Percentiles rank a stretch among this genome's conserved stretches.
Evolutionary conservation across 2,797 vertebrate genomes (phyloP).

Genomic region (Huso huso): DNA sequence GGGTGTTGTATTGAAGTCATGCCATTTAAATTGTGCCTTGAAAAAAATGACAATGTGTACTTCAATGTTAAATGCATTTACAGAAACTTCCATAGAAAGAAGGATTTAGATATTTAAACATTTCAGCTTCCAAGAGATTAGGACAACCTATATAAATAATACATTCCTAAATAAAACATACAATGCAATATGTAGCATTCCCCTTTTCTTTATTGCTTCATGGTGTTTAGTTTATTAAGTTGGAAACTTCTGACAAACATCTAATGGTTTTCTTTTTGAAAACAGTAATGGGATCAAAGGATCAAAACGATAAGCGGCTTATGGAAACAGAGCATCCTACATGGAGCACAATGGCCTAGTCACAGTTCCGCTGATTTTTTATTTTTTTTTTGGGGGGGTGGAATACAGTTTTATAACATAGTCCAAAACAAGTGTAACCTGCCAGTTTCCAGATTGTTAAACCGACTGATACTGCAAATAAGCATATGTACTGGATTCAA

Average conservation of each 20-base stretch:
- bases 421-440: conserved; percentile 7
- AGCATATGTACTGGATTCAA: neutral
- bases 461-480: neutral
- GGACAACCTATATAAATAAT: neutral
- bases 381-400: neutral
- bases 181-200: too few species aligned
- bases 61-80: too few species aligned
- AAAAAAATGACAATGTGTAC: too few species aligned
- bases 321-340: neutral
- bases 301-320: conserved; percentile 14
- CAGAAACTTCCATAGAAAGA: too few species aligned
- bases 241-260: conserved; percentile 1
- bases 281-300: conserved; percentile 11
- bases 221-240: too few species aligned
- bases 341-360: neutral
- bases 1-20: too few species aligned
- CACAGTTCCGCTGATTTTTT: neutral
- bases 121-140: neutral
- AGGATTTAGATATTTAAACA: too few species aligned
- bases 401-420: neutral
- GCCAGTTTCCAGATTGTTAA: neutral
- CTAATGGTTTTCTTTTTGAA: neutral
- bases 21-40: too few species aligned
- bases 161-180: too few species aligned
- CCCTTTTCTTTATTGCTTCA: neutral